Evolutionary conservation across 2,113 vertebrate species (phyloP).

Genomic region (Amazona vittata): DNA sequence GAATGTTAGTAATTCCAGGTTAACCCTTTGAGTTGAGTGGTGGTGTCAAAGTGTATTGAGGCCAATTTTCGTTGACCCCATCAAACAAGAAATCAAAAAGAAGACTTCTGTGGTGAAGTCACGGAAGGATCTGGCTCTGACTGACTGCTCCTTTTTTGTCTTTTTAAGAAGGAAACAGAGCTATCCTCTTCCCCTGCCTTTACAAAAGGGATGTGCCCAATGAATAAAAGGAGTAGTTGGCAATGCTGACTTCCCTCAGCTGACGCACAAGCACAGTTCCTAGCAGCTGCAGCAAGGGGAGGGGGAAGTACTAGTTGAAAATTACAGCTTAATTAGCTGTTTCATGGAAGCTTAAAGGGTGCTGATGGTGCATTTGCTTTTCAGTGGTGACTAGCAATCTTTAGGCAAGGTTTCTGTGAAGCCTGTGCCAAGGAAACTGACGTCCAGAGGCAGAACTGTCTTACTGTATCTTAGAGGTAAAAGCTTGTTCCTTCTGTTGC

Average conservation of each 20-base stretch:
- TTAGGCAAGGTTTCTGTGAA: neutral
- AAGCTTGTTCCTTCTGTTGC: neutral
- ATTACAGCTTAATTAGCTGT: neutral
- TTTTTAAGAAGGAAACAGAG: constrained; percentile 7
- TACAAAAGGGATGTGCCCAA: neutral
- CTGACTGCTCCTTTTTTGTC: neutral
- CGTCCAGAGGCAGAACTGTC: neutral
- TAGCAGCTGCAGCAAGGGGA: neutral
- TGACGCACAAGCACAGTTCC: neutral
- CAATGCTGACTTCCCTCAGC: neutral
- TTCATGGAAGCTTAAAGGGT: neutral
- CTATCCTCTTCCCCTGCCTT: neutral
- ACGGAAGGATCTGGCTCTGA: neutral
- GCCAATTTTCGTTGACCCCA: neutral
- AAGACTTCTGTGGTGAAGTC: neutral
- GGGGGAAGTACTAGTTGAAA: neutral
- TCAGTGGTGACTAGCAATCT: neutral
- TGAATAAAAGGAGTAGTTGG: neutral
- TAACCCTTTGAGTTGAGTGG: neutral
- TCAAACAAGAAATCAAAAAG: neutral
- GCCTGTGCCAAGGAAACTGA: neutral
- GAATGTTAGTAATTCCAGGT: neutral
- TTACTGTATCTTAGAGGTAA: neutral
- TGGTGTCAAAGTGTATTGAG: neutral
- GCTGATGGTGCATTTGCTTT: neutral